Conservation (phyloP, 1,140 invertebrate genomes). For the Scaptomyza pallida region DNA sequence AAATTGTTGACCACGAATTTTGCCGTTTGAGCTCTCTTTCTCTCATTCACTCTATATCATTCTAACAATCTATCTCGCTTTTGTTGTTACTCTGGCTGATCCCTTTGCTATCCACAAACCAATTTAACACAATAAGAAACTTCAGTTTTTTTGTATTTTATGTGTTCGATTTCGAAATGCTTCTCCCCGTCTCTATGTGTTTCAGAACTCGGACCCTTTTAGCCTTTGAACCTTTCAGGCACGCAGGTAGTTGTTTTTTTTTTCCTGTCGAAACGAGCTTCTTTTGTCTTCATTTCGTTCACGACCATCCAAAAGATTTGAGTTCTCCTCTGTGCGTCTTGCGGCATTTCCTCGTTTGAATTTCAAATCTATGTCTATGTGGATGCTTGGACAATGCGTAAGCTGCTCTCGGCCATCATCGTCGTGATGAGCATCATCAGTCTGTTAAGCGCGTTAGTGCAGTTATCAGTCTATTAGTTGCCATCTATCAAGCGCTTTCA, state of each 20-base stretch:
- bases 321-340: not conserved
- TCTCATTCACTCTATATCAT: not conserved
- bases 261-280: conserved; percentile 16
- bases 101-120: conserved; percentile 28
- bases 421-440: conserved; percentile 29
- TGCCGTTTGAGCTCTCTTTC: conserved; percentile 22
- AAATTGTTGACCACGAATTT: conserved; percentile 79
- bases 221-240: conserved; percentile 75
- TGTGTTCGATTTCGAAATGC: conserved; percentile 53
- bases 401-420: conserved; percentile 33
- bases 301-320: conserved; percentile 2
- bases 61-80: not conserved
- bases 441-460: conserved; percentile 62
- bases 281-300: conserved; percentile 44
- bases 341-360: conserved; percentile 47
- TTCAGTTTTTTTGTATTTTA: conserved; percentile 45
- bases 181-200: conserved; percentile 18
- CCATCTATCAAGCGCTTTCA: conserved; percentile 42
- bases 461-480: conserved; percentile 78
- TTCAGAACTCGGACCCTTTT: conserved; percentile 58
- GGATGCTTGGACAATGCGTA: conserved; percentile 71
- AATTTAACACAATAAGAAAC: conserved; percentile 51
- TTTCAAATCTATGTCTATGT: conserved; percentile 50
- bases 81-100: not conserved
- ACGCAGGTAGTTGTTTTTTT: conserved; percentile 65